Base-by-base conservation (phyloP, 2,113 vertebrate species). In the Larimichthys crocea region DNA sequence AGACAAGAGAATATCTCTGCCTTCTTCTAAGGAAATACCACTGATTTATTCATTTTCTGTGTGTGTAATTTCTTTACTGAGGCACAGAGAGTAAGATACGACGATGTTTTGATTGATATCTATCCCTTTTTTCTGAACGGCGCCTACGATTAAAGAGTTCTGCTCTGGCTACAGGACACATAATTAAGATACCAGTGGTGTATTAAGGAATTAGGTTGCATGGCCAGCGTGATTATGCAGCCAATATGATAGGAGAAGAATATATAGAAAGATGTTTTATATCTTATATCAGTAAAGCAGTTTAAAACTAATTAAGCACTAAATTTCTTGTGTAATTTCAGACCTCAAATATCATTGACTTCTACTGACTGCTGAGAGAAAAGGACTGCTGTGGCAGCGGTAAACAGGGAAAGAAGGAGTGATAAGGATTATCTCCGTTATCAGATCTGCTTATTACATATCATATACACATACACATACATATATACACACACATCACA, bases 171-270 rank as follows among this genome's bases (percentile, higher is more conserved):
- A 60, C 56, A 49, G 68, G 82, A 67, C 59, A 84, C 64, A 65
- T 83, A 80, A 90, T 92, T 85, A 85, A 76, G 79, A 90, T 82
- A 79, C 65, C 82, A 74, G 69, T 60, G 57, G 67, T 75, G 75
- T 71, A 85, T 88, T 82, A 91, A 83, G 68, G 77, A 91, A 92
- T 92, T 87, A 86, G 65, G 73, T 66, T 84, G 74, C 46, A 73
- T 63, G 83, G 75, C 74, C 76, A 80, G 60, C 67, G 72, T 77
- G 35, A 62, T 50, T 79, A 56, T 69, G 55, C 66, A 71, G 64
- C 73, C 64, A 67, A 57, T 53, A 71, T 74, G 67, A 90, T 44
- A 82, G 64, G 35, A 74, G 68, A 75, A 72, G 74, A 62, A 71
- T 63, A 77, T 57, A 76, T 72, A 14, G 4, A 63, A 8, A 8